A percentile compares a stretch with the other conserved stretches of the same genome.
These are phyloP conservation scores for Atta colombica DNA, from an alignment of 1,140 invertebrate species.

Conservation along the genomic window DNA sequence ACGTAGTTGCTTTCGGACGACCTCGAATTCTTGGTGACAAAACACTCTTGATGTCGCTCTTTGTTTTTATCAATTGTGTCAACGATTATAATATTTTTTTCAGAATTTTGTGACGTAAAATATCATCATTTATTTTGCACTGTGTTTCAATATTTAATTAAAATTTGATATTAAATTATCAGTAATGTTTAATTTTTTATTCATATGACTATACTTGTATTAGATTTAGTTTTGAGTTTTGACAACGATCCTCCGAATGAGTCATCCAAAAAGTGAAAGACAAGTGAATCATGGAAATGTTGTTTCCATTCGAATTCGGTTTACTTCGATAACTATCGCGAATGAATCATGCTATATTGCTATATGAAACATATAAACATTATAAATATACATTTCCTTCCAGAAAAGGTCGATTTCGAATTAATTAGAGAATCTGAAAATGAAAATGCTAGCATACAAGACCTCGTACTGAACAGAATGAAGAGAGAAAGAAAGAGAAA, in stretches of 20 bases:
- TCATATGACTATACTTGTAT: background rate
- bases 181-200: background rate
- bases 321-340: conserved; percentile 33
- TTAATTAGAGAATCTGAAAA: background rate
- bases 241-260: conserved; percentile 1
- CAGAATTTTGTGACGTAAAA: background rate
- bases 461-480: background rate
- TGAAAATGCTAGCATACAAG: background rate
- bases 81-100: conserved; percentile 12
- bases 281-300: conserved; percentile 14
- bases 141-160: conserved; percentile 1
- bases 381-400: background rate
- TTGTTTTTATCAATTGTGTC: background rate
- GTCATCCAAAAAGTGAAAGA: conserved; percentile 42
- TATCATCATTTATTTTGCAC: background rate
- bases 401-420: background rate
- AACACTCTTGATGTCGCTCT: conserved; percentile 17
- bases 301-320: conserved; percentile 9
- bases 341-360: conserved; percentile 9
- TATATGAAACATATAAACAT: background rate
- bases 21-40: conserved; percentile 58
- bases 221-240: background rate
- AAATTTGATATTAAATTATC: background rate
- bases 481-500: background rate
- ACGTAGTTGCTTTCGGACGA: conserved; percentile 53